Percentiles rank a stretch among this genome's conserved stretches.
Conservation (phyloP, 2,113 vertebrate species). For the Tonatia bakeri region DNA sequence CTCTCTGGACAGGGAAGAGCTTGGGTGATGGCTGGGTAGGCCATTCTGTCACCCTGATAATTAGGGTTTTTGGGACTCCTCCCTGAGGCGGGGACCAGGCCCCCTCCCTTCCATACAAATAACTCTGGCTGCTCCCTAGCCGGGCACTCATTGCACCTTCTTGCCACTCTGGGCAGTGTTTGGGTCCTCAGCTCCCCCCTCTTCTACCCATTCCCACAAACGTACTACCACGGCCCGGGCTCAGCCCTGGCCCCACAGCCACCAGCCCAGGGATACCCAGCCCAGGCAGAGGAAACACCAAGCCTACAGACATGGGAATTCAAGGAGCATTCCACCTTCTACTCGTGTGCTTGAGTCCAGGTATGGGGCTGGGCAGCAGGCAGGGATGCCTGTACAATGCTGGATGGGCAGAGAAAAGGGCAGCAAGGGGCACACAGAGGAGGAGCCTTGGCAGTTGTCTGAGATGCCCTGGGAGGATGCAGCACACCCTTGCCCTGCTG, state of each 20-base stretch:
- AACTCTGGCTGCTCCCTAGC: conserved; percentile 55
- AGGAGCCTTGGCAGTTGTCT: not conserved
- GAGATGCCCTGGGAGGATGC: not conserved
- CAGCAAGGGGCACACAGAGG: not conserved
- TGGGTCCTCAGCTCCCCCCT: conserved; percentile 57
- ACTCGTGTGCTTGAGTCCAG: conserved; percentile 79
- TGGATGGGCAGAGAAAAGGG: not conserved
- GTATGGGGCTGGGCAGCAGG: conserved; percentile 67
- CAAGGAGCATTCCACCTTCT: conserved; percentile 71
- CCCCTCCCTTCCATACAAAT: conserved; percentile 75
- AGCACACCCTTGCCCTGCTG: not conserved
- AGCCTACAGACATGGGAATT: conserved; percentile 73
- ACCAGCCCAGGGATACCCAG: not conserved
- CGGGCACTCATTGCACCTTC: conserved; percentile 49
- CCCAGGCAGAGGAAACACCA: conserved; percentile 31
- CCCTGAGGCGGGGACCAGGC: conserved; percentile 72
- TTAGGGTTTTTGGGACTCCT: conserved; percentile 71
- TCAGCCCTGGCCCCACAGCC: not conserved
- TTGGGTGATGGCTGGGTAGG: conserved; percentile 72
- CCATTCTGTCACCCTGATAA: conserved; percentile 69
- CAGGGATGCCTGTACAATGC: not conserved
- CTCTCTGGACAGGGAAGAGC: conserved; percentile 66
- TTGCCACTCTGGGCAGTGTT: conserved; percentile 62
- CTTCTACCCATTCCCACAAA: conserved; percentile 7
- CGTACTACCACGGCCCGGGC: not conserved